phyloP scores from a whole-genome alignment of 2,797 vertebrate species.

The Anomalospiza imberbis region DNA sequence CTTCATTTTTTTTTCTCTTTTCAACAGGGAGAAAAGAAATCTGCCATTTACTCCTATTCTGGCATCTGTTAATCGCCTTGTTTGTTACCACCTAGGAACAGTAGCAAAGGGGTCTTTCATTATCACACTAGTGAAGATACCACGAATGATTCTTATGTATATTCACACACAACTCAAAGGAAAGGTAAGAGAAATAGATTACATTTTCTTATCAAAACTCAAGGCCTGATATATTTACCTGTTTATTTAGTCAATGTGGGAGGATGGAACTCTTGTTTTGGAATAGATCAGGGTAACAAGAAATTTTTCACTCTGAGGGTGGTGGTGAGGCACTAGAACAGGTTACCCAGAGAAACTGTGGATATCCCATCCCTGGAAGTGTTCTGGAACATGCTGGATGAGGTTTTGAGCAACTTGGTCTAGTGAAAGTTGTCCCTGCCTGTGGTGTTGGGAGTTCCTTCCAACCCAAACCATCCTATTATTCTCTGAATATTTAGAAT shows the following conservation, averaged over 20 bases:
- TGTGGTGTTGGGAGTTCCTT: background rate
- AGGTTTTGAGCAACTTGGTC: background rate
- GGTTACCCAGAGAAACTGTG: background rate
- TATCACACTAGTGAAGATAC: slow-evolving; percentile 96
- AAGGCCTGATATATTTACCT: background rate
- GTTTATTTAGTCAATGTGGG: background rate
- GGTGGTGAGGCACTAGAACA: background rate
- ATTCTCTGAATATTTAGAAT: background rate
- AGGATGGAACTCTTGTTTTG: background rate
- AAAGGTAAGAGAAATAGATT: slow-evolving; percentile 80
- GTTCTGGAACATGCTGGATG: background rate
- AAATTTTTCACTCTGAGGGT: background rate
- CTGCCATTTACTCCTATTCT: slow-evolving; percentile 94
- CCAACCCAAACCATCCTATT: background rate
- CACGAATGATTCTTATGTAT: slow-evolving; percentile 94
- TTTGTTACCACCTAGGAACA: slow-evolving; percentile 93
- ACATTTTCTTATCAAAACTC: background rate
- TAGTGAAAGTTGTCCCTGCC: background rate
- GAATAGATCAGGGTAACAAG: background rate
- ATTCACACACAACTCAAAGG: slow-evolving; percentile 96
- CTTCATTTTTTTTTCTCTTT: slow-evolving; percentile 5
- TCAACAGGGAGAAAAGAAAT: slow-evolving; percentile 88
- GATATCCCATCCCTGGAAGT: background rate
- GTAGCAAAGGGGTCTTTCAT: slow-evolving; percentile 98
- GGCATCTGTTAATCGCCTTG: slow-evolving; percentile 89